phyloP scores from a whole-genome alignment of 2,797 vertebrate species.

The Apogon hyalosoma region DNA sequence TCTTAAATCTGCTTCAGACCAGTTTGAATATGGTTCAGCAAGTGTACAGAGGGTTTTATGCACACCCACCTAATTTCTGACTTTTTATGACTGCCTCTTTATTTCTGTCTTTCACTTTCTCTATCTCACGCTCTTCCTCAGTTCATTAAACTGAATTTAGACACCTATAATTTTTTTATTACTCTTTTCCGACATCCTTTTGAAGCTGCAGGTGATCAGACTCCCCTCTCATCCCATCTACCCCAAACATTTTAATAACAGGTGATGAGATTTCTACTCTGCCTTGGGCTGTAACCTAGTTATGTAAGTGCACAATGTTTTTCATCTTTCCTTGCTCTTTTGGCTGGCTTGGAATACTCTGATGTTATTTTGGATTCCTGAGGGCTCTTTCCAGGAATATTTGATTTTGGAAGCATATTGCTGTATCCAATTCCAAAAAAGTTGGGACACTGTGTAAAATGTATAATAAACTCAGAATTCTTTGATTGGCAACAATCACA shows the following conservation, averaged over 20 bases:
- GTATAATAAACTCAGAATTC: too few species aligned
- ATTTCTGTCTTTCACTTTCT: background rate
- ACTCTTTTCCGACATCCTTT: background rate
- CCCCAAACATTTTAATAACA: background rate
- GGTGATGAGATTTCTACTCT: background rate
- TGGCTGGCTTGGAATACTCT: background rate
- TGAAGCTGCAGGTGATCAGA: slow-evolving; percentile 20
- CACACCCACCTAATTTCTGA: background rate
- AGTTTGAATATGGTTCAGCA: slow-evolving; percentile 50
- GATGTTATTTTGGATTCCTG: background rate
- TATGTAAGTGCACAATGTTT: slow-evolving; percentile 16
- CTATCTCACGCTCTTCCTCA: background rate
- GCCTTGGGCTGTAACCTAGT: slow-evolving; percentile 5
- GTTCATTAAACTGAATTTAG: background rate
- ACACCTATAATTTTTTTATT: background rate
- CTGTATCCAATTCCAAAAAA: too few species aligned
- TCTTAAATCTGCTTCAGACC: slow-evolving; percentile 55
- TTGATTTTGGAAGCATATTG: too few species aligned
- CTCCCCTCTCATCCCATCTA: background rate
- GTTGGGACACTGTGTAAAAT: too few species aligned
- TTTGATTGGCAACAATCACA: too few species aligned
- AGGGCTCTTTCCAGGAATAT: slow-evolving; percentile 2
- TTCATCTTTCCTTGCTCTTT: background rate
- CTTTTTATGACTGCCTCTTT: background rate
- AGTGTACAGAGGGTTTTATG: slow-evolving; percentile 9